These are phyloP conservation scores for Masticophis lateralis DNA, from an alignment of 2,797 vertebrate species.

Conservation along the genomic window DNA sequence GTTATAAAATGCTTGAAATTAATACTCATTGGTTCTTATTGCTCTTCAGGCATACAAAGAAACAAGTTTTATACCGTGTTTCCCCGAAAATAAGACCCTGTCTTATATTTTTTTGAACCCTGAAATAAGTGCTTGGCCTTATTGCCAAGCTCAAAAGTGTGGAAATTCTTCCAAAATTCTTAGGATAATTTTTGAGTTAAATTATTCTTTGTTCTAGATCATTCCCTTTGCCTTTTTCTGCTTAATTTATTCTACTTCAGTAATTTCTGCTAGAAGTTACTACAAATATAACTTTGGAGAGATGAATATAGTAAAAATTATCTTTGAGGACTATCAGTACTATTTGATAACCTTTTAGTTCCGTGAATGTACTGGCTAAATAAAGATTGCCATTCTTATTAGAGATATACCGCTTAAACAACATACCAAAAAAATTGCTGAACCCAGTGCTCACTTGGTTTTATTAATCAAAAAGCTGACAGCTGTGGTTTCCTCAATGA, in stretches of 20 bases:
- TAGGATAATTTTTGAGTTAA: background rate
- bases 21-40: background rate
- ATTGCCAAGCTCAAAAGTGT: too few relatives aligned
- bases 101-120: too few relatives aligned
- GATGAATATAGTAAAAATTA: background rate
- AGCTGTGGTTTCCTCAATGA: constrained; percentile 47
- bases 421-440: background rate
- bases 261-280: background rate
- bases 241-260: background rate
- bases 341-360: constrained; percentile 1
- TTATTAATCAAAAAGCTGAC: constrained; percentile 64
- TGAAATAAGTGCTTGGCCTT: too few relatives aligned
- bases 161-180: background rate
- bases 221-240: background rate
- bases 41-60: background rate
- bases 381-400: background rate
- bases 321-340: background rate
- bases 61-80: background rate
- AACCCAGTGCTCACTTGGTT: constrained; percentile 68
- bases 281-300: background rate
- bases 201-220: background rate
- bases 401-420: background rate
- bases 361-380: background rate
- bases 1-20: background rate
- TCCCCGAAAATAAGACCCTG: too few relatives aligned